Conservation (phyloP, 2,888 invertebrate genomes). For the Lasioglossum villosulum region DNA sequence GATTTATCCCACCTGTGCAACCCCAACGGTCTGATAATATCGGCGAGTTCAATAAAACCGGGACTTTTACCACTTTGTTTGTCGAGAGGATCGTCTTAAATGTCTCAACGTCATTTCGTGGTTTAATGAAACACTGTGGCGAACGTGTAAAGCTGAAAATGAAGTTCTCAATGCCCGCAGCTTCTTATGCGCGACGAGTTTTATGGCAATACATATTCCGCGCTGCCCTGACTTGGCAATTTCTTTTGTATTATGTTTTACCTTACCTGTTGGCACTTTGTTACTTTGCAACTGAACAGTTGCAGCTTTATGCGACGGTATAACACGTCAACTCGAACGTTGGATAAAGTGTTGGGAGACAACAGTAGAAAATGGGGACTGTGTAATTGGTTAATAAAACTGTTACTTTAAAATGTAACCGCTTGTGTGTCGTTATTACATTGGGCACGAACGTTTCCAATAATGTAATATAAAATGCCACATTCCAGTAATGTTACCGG, state of each 20-base stretch:
- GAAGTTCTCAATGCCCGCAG: constrained; percentile 6
- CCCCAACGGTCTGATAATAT: constrained; percentile 26
- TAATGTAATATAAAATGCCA: too few species aligned
- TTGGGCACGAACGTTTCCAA: too few species aligned
- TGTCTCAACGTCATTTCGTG: not conserved
- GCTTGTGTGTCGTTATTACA: not conserved
- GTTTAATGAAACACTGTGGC: constrained; percentile 25
- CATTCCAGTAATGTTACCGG: not conserved
- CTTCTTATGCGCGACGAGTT: constrained; percentile 6
- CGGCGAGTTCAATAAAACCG: constrained; percentile 42
- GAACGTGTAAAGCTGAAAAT: not conserved
- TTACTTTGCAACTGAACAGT: not conserved
- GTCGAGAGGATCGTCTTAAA: not conserved
- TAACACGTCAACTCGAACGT: not conserved
- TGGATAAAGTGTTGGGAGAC: not conserved
- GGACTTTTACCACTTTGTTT: constrained; percentile 38
- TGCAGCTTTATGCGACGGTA: not conserved
- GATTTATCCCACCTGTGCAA: constrained; percentile 45
- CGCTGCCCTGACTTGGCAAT: not conserved
- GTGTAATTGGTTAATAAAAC: not conserved
- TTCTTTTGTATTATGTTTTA: not conserved
- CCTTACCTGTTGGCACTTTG: not conserved
- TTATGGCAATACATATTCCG: not conserved
- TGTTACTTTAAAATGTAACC: not conserved
- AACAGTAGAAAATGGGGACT: not conserved